phyloP scores from a whole-genome alignment of 2,888 invertebrate species.

The Phasia obesa region DNA sequence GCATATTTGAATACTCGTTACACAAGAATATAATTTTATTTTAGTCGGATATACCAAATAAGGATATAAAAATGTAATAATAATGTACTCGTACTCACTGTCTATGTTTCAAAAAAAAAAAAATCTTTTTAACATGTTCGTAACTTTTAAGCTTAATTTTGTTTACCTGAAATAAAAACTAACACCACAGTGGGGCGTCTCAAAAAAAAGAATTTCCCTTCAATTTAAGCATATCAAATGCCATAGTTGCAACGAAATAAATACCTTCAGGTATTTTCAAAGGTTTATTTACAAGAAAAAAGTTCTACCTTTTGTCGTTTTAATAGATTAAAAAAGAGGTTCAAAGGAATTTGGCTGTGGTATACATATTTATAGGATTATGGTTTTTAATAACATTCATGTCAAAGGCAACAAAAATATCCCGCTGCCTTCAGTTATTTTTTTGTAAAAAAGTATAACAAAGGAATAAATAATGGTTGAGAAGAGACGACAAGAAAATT shows the following conservation, averaged over 20 bases:
- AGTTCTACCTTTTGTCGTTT: constrained; percentile 2
- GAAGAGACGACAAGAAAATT: not conserved
- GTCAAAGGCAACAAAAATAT: not conserved
- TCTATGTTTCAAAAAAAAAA: no score
- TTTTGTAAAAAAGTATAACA: not conserved
- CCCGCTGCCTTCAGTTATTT: not conserved
- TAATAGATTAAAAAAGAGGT: not conserved
- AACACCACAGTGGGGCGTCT: no score
- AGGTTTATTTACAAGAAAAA: not conserved
- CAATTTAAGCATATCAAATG: no score
- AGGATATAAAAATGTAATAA: no score
- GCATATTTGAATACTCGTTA: no score
- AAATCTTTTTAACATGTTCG: no score
- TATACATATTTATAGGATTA: constrained; percentile 46
- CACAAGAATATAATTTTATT: no score
- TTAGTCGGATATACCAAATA: no score
- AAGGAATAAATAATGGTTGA: constrained; percentile 26
- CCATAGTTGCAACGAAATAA: not conserved
- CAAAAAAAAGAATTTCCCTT: no score
- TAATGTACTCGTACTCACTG: no score
- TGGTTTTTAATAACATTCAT: constrained; percentile 41
- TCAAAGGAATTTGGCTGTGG: constrained; percentile 44
- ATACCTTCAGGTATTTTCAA: not conserved
- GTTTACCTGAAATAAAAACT: no score
- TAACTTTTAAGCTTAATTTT: no score